Conservation (phyloP, 2,797 vertebrate species). For the Cynodonichthys magdalenae region DNA sequence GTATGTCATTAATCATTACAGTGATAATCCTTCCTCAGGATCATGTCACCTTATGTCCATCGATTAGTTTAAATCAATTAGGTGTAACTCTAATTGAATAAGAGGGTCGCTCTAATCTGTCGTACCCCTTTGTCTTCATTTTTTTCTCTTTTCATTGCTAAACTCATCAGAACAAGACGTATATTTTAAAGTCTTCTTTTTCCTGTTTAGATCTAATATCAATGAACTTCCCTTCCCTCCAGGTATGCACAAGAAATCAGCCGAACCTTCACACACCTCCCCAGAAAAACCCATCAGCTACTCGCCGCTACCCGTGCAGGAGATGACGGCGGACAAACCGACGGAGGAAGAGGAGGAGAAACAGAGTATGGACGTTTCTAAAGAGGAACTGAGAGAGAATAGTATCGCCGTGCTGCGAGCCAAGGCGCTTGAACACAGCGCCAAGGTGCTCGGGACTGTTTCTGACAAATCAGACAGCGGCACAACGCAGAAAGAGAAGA, state of each 20-base stretch:
- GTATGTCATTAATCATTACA: slow-evolving; percentile 47
- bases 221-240: slow-evolving; percentile 42
- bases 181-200: background rate
- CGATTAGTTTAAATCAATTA: slow-evolving; percentile 71
- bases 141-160: background rate
- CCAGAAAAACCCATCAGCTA: slow-evolving; percentile 85
- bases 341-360: slow-evolving; percentile 76
- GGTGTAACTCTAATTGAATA: slow-evolving; percentile 61
- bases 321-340: slow-evolving; percentile 81
- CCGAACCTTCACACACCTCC: slow-evolving; percentile 87
- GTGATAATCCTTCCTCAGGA: slow-evolving; percentile 75
- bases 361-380: slow-evolving; percentile 85
- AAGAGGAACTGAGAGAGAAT: slow-evolving; percentile 96
- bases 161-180: background rate
- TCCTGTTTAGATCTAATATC: background rate
- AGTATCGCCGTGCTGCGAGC: slow-evolving; percentile 95
- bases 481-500: slow-evolving; percentile 35
- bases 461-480: slow-evolving; percentile 54
- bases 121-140: slow-evolving; percentile 10
- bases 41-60: slow-evolving; percentile 62
- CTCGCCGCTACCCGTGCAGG: slow-evolving; percentile 79
- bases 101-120: slow-evolving; percentile 21
- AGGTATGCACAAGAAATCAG: slow-evolving; percentile 99
- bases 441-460: slow-evolving; percentile 91
- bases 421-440: slow-evolving; percentile 97